These are phyloP conservation scores for Protomyctophum bolini DNA, from an alignment of 2,113 vertebrate species.

Conservation along the genomic window DNA sequence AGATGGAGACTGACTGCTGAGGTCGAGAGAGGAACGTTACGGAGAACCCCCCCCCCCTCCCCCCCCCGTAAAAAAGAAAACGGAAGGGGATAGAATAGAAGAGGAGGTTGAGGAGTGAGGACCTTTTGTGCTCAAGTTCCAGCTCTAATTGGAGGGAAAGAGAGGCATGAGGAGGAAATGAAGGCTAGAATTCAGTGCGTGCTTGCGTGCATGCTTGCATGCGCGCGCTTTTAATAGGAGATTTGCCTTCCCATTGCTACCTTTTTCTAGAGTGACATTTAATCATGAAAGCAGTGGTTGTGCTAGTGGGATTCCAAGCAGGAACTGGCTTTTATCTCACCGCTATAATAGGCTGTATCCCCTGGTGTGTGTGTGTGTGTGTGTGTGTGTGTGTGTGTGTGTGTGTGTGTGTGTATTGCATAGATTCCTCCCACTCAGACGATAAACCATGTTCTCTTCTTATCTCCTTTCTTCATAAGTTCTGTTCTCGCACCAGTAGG, in stretches of 20 bases:
- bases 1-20: constrained; percentile 23
- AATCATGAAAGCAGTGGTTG: not conserved
- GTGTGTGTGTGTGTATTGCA: no score
- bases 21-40: constrained; percentile 40
- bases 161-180: not conserved
- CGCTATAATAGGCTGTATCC: not conserved
- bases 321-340: no score
- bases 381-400: not conserved
- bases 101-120: constrained; percentile 7
- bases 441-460: no score
- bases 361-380: not conserved
- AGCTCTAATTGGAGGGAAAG: constrained; percentile 26
- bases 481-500: no score
- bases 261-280: not conserved
- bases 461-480: no score
- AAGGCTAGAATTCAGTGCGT: not conserved
- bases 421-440: no score
- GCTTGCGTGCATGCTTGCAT: not conserved
- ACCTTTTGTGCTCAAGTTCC: constrained; percentile 2
- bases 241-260: no score
- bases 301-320: not conserved
- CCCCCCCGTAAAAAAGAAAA: no score
- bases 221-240: not conserved
- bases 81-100: not conserved
- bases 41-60: not conserved